Base-by-base conservation (phyloP, 2,888 invertebrate genomes). In the Callyntrura guangdongensis region DNA sequence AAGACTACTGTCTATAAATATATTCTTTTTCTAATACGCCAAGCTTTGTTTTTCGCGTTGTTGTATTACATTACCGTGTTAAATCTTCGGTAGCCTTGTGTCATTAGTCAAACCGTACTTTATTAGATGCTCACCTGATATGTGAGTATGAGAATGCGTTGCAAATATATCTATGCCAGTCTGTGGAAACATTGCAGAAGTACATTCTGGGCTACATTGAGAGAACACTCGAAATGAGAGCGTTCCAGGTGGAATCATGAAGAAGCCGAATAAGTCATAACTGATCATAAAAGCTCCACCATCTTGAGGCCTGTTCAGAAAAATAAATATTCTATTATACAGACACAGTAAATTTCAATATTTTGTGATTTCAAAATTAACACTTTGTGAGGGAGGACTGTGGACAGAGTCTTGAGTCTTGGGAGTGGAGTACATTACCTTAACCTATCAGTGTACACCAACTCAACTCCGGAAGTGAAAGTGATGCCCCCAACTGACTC, bases 391-490 rank as follows among this genome's bases (percentile, higher is more conserved):
- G n/a, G n/a, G n/a, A n/a, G n/a, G n/a, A n/a, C n/a, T n/a, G n/a
- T n/a, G n/a, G n/a, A n/a, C n/a, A n/a, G n/a, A n/a, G n/a, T n/a
- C n/a, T n/a, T n/a, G n/a, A n/a, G n/a, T n/a, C n/a, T n/a, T n/a
- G n/a, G n/a, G n/a, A n/a, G n/a, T n/a, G n/a, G n/a, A 47, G 20
- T 53, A 12, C 1, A 20, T 20, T 79, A 88, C 91, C 92, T 91
- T 11, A 91, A 72, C 17, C 81, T 77, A 0, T 64, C 36, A 0
- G 92, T 91, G 56, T 92, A 90, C 8, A 56, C 61, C 2, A 72
- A 17, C 20, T 88, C 88, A 3, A 90, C 83, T n/a, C 91, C 91
- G 22, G 87, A 74, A 27, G 77, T 84, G 27, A 74, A 89, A 9
- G 12, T 22, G 5, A 92, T 79, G 14, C 90, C 89, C n/a, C 22